These are phyloP conservation scores for Morelia viridis DNA, from an alignment of 2,797 vertebrate species.

Conservation along the genomic window DNA sequence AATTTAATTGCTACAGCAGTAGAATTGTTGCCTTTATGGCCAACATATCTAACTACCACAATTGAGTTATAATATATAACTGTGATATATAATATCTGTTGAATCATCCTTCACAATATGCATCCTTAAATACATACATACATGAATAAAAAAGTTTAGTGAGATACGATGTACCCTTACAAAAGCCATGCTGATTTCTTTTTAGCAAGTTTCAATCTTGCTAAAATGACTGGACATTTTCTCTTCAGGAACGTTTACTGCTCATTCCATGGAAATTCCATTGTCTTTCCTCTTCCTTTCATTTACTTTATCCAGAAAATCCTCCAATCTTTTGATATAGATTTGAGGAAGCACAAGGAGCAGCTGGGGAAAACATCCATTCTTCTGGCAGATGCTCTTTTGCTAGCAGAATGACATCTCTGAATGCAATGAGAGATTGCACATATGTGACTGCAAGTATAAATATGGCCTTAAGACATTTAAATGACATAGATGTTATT, in stretches of 20 bases:
- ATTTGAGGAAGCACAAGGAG: not conserved
- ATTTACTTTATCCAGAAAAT: not conserved
- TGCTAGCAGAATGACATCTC: not conserved
- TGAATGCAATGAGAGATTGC: not conserved
- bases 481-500: constrained; percentile 3
- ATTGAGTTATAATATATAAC: not conserved
- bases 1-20: not conserved
- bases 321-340: not conserved
- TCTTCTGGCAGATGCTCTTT: not conserved
- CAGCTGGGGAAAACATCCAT: not conserved
- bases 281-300: not conserved
- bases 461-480: not conserved
- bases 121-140: not conserved
- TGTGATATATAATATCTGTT: not conserved
- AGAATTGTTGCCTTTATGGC: not conserved
- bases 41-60: not conserved
- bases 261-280: not conserved
- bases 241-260: not conserved
- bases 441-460: not conserved
- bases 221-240: not conserved
- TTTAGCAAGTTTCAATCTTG: not conserved
- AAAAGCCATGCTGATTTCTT: not conserved
- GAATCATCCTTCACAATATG: not conserved
- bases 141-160: not conserved
- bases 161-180: not conserved